Evolutionary conservation across 1,140 invertebrate genomes (phyloP), one percentile per base, ranked within the genome.

Genomic region (Anastrepha ludens): DNA sequence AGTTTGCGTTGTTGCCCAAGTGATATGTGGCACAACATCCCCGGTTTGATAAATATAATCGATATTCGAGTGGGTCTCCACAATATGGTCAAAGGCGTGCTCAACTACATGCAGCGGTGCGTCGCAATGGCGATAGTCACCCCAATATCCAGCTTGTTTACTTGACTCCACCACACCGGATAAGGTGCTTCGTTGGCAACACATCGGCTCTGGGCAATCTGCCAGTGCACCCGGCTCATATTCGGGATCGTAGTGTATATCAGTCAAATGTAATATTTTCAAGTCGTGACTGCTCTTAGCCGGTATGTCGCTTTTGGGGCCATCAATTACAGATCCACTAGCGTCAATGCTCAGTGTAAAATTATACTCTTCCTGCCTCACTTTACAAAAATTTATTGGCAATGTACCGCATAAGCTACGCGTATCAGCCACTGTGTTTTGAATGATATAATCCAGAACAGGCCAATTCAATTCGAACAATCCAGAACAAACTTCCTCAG

Each of bases 31-130:
- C 74, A 98, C 95, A 1, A 97, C 94, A 91, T 98, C 97, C 5
- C 97, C 97, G 29, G 97, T 97, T 93, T 97, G 97, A 89, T 97
- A 96, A 87, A 98, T 94, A 41, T 95, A 95, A 88, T 97, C 96
- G 86, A 96, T 94, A 92, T 96, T 93, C 93, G 90, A 87, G 89
- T 96, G 95, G 8, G 92, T 93, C 8, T 91, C 90, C 29, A 92
- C 92, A 11, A 96, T 94, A 44, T 94, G 94, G 64, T 95, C 92
- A 85, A 96, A 91, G 29, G 94, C 93, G 89, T 96, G 94, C 47
- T 95, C 94, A 39, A 97, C 94, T 0, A 95, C 93, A 90, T 95
- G 95, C 94, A 95, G 94, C 0, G 97, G 97, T 2, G 95, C 94
- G 91, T 98, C 97, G 90, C 97, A 98, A 85, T 94, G 91, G 59